Evolutionary conservation across 1,140 invertebrate species (phyloP), one percentile per base, ranked within the genome.

Genomic region (Papilio aristodemus): DNA sequence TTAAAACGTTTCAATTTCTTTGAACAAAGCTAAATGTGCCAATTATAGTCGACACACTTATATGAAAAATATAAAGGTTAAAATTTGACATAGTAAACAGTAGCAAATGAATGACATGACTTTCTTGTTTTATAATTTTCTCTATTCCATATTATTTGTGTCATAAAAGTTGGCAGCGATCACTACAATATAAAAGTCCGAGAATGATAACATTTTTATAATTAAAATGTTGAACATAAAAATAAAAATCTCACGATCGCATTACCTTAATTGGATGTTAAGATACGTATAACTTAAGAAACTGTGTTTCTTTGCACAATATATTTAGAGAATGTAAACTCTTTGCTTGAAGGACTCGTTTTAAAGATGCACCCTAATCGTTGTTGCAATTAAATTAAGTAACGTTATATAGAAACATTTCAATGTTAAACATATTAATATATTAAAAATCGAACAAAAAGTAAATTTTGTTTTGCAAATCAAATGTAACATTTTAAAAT

Each of bases 211-310:
- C n/a, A 17, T 43, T 43, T 43, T 43, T 17, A 43, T 43, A 8
- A 17, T 1, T 14, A 43, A 43, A 43, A 43, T 43, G 39, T 43
- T 43, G 17, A 43, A 43, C 14, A 14, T 14, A n/a, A n/a, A n/a
- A n/a, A n/a, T n/a, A n/a, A 41, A 43, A 43, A 1, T 43, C 41
- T 43, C 41, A 43, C 41, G 41, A 43, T 17, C 41, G 6, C n/a
- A 43, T 43, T 17, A 43, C 41, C 41, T 43, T 43, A 43, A 43
- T 17, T 43, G 41, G 41, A 43, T 43, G 41, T 17, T 43, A 14
- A 43, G 41, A 43, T 17, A 43, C 17, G 5, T 13, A 39, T n/a
- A 39, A 39, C 38, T 39, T 39, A 39, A 13, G 3, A 13, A 39
- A 39, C n/a, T n/a, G n/a, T n/a, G n/a, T n/a, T n/a, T n/a, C n/a